Conservation (phyloP, 2,888 invertebrate species). For the Drosophila lacicola region DNA sequence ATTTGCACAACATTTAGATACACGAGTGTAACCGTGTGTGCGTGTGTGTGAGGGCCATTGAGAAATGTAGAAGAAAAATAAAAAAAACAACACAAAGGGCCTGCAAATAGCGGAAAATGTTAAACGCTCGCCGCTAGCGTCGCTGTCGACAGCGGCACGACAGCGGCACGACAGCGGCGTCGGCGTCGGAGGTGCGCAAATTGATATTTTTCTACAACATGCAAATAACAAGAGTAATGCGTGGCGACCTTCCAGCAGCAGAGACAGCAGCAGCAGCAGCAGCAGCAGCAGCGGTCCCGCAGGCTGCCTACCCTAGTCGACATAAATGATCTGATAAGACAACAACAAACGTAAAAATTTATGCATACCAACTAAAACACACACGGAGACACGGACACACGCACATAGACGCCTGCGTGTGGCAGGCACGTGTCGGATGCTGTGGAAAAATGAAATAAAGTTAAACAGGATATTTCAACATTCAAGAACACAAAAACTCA, state of each 20-base stretch:
- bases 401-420: constrained; percentile 16
- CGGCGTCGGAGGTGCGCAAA: constrained; percentile 75
- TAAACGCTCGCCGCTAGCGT: constrained; percentile 63
- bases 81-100: constrained; percentile 62
- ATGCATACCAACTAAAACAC: constrained; percentile 75
- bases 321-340: constrained; percentile 79
- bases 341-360: constrained; percentile 79
- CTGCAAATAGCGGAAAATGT: constrained; percentile 79
- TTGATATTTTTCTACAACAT: constrained; percentile 78
- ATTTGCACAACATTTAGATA: constrained; percentile 78
- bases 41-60: constrained; percentile 33
- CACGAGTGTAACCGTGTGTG: constrained; percentile 25
- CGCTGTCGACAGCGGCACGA: constrained; percentile 25
- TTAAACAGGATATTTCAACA: constrained; percentile 79
- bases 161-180: constrained; percentile 29
- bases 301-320: constrained; percentile 15
- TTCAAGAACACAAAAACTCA: constrained; percentile 64
- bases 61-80: constrained; percentile 56
- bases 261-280: background rate
- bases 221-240: constrained; percentile 78
- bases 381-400: constrained; percentile 30
- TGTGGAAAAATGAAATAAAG: constrained; percentile 79
- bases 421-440: constrained; percentile 75
- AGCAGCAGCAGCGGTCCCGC: background rate
- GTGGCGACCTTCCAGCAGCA: constrained; percentile 44